Percentiles rank a stretch among this genome's conserved stretches.
These are phyloP conservation scores for Drosophila subsilvestris DNA, from an alignment of 2,888 invertebrate species.

Conservation along the genomic window DNA sequence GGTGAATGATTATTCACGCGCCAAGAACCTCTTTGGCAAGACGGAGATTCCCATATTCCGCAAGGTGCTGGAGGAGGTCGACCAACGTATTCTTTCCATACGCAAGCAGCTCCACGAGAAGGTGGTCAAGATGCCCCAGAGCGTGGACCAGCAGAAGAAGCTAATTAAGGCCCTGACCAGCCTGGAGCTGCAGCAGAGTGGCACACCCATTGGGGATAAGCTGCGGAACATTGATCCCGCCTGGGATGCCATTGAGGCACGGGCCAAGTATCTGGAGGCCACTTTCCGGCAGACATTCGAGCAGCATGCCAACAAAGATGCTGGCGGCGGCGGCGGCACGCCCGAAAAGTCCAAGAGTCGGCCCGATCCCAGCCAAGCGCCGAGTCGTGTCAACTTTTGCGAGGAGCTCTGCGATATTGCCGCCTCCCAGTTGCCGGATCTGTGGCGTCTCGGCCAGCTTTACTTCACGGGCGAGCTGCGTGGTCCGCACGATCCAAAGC, in stretches of 20 bases:
- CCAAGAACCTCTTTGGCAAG: constrained; percentile 97
- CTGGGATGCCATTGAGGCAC: constrained; percentile 96
- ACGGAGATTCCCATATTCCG: constrained; percentile 95
- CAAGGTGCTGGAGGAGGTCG: constrained; percentile 95
- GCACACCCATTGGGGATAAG: constrained; percentile 81
- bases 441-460: constrained; percentile 97
- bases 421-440: constrained; percentile 91
- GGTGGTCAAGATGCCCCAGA: constrained; percentile 95
- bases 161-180: constrained; percentile 92
- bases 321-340: constrained; percentile 46
- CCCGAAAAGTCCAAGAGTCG: constrained; percentile 82
- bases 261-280: constrained; percentile 90
- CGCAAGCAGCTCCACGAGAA: constrained; percentile 92
- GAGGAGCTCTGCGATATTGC: constrained; percentile 92
- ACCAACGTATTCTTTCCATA: constrained; percentile 92
- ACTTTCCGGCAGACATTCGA: constrained; percentile 83
- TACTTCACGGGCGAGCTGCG: constrained; percentile 96
- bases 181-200: constrained; percentile 86
- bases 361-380: constrained; percentile 82
- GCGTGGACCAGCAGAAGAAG: constrained; percentile 97
- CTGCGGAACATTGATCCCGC: constrained; percentile 92
- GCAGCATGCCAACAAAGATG: constrained; percentile 81
- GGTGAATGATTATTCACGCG: constrained; percentile 98
- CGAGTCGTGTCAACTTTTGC: constrained; percentile 90
- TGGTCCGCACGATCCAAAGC: constrained; percentile 90